A percentile compares a stretch with the other conserved stretches of the same genome.
Evolutionary conservation across 2,113 vertebrate species (phyloP).

Genomic region (Sinosuthora webbiana): DNA sequence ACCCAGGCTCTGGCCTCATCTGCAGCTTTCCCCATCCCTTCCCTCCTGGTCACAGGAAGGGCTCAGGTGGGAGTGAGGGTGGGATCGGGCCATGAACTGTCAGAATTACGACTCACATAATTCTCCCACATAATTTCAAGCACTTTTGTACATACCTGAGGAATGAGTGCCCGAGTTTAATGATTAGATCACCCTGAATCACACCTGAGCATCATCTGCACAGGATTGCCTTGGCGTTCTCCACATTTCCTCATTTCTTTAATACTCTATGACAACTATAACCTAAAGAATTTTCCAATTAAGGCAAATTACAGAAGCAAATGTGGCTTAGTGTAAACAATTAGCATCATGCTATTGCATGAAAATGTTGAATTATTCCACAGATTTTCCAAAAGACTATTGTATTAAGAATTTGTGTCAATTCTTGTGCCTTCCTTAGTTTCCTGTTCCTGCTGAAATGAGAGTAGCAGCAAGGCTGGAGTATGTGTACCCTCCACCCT

Average conservation of each 20-base stretch:
- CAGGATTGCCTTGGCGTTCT: background rate
- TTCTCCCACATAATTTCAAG: background rate
- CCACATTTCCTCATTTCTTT: constrained; percentile 33
- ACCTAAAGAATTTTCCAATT: constrained; percentile 64
- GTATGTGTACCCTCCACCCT: rapidly evolving
- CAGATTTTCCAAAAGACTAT: constrained; percentile 33
- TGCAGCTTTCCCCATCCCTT: background rate
- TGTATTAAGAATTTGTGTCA: background rate
- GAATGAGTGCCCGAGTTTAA: constrained; percentile 38
- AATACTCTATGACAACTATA: constrained; percentile 39
- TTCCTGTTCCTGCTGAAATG: background rate
- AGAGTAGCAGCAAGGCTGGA: background rate
- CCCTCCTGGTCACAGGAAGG: background rate
- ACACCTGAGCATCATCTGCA: constrained; percentile 18
- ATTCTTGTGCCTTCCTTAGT: background rate
- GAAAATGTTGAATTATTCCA: constrained; percentile 63
- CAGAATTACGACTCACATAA: background rate
- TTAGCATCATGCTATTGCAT: constrained; percentile 40
- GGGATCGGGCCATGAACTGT: background rate
- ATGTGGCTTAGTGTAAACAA: constrained; percentile 63
- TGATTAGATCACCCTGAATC: constrained; percentile 32
- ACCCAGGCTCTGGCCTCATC: background rate
- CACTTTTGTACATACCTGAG: constrained; percentile 17
- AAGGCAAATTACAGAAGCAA: constrained; percentile 59
- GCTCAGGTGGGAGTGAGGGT: rapidly evolving